Percentiles rank a stretch among this genome's conserved stretches.
These are phyloP conservation scores for Riparia riparia DNA, from an alignment of 2,113 vertebrate species.

Conservation along the genomic window DNA sequence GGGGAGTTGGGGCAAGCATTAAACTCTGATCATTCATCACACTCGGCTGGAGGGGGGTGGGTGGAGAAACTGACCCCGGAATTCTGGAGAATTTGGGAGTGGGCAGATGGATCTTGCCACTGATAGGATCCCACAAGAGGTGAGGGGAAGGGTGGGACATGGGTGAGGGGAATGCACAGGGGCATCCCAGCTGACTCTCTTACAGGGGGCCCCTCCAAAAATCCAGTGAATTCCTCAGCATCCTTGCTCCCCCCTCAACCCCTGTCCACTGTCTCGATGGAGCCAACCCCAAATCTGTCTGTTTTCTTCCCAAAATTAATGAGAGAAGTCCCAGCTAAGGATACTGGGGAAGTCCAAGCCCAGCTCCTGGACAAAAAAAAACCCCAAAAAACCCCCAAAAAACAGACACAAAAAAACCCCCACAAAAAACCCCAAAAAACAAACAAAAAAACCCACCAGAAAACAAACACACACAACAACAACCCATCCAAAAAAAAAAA, in stretches of 20 bases:
- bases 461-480: no score
- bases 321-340: background rate
- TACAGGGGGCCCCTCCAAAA: background rate
- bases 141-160: background rate
- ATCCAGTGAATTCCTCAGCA: background rate
- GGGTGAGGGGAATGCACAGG: background rate
- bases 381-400: no score
- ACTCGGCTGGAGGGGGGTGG: rapidly evolving
- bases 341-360: background rate
- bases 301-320: background rate
- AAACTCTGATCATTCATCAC: background rate
- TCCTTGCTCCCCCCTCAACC: background rate
- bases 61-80: background rate
- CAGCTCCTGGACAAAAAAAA: background rate
- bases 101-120: rapidly evolving
- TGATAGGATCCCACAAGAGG: no score
- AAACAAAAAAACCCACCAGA: no score
- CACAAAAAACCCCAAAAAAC: no score
- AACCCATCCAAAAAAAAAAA: no score
- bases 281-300: background rate
- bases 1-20: no score
- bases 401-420: no score
- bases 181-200: background rate
- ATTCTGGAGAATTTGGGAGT: background rate
- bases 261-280: rapidly evolving